These are phyloP conservation scores for Zosterops japonicus DNA, from an alignment of 2,113 vertebrate species.

Conservation along the genomic window DNA sequence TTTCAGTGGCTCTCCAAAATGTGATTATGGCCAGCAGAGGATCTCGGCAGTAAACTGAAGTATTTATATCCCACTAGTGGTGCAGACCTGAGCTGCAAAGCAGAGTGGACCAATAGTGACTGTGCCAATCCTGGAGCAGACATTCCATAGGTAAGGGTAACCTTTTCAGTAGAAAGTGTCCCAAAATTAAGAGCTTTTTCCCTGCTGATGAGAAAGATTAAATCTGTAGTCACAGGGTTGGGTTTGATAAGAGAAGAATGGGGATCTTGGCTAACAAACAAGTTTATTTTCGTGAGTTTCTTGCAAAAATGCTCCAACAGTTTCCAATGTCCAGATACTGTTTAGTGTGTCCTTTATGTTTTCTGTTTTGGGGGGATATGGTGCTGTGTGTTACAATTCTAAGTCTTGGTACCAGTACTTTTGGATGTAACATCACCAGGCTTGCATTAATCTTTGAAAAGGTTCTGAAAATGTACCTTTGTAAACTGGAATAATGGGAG, in stretches of 20 bases:
- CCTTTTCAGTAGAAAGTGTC: not conserved
- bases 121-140: not conserved
- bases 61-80: not conserved
- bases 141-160: not conserved
- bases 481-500: not conserved
- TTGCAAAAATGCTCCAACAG: not conserved
- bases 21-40: not conserved
- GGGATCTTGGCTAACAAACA: not conserved
- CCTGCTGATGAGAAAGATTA: not conserved
- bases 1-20: not conserved
- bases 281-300: not conserved
- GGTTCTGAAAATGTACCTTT: constrained; percentile 5
- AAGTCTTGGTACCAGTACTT: not conserved
- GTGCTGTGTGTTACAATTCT: not conserved
- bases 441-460: not conserved
- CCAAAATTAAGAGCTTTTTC: not conserved
- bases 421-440: not conserved
- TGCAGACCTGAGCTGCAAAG: not conserved
- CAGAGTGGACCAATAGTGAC: not conserved
- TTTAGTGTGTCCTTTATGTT: not conserved
- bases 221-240: not conserved
- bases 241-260: not conserved
- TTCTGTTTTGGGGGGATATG: not conserved
- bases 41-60: not conserved
- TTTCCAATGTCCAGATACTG: not conserved